These are phyloP conservation scores for Andrena hattorfiana DNA, from an alignment of 2,888 invertebrate species.

Conservation along the genomic window DNA sequence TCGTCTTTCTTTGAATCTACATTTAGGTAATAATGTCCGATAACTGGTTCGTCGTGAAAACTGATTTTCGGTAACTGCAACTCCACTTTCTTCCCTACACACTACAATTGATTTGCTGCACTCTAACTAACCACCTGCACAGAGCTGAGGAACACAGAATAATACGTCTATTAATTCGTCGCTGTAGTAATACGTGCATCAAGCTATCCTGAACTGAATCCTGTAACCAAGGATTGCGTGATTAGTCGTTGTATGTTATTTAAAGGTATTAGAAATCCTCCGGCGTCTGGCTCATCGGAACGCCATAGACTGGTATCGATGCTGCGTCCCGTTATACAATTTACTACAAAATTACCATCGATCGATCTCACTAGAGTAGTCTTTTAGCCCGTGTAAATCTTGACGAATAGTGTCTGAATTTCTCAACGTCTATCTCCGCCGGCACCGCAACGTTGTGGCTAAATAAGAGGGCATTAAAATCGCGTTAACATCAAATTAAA, in stretches of 20 bases:
- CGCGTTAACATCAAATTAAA: slow-evolving; percentile 36
- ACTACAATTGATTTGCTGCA: too few species aligned
- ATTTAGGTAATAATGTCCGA: too few species aligned
- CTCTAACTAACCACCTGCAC: too few species aligned
- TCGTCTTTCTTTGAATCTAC: neutral
- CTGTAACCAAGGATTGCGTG: slow-evolving; percentile 16
- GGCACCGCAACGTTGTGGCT: neutral
- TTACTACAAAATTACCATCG: slow-evolving; percentile 32
- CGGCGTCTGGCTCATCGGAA: slow-evolving; percentile 16
- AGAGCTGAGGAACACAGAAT: neutral
- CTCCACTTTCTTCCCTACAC: too few species aligned
- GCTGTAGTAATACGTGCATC: slow-evolving; percentile 36
- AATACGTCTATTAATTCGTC: slow-evolving; percentile 26
- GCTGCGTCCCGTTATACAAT: slow-evolving; percentile 26
- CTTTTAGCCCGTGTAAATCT: slow-evolving; percentile 12
- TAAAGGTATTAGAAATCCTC: slow-evolving; percentile 33
- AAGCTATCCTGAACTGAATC: slow-evolving; percentile 27
- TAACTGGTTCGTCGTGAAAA: neutral
- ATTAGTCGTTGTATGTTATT: slow-evolving; percentile 28
- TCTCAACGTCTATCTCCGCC: neutral
- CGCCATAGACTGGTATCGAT: slow-evolving; percentile 13
- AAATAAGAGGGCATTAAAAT: slow-evolving; percentile 32
- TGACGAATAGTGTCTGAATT: neutral
- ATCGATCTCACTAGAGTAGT: neutral
- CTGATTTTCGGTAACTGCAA: neutral